Conservation (phyloP, 1,140 invertebrate species). For the Pemphigus obesinymphae region DNA sequence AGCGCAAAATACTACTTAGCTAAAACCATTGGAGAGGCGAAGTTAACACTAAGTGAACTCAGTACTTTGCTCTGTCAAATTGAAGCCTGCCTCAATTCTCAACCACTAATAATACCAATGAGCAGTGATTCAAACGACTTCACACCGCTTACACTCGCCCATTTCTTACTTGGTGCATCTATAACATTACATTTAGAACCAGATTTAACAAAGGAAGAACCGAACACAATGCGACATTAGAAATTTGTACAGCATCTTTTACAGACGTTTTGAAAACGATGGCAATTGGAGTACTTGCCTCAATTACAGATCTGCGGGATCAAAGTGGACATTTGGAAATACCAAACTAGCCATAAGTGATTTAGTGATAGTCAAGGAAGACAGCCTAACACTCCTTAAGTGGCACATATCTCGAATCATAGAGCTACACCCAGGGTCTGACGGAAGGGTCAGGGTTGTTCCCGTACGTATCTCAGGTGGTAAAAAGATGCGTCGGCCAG, state of each 20-base stretch:
- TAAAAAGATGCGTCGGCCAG: background rate
- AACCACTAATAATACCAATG: background rate
- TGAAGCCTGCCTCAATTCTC: constrained; percentile 8
- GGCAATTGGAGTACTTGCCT: constrained; percentile 47
- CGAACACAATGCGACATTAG: constrained; percentile 42
- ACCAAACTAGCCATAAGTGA: no score
- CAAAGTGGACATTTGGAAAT: no score
- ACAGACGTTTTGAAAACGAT: no score
- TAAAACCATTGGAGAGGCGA: background rate
- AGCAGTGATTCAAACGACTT: constrained; percentile 46
- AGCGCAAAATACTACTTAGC: no score
- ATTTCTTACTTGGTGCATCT: constrained; percentile 47
- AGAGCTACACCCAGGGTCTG: constrained; percentile 12
- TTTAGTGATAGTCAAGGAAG: no score
- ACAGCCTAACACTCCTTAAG: no score
- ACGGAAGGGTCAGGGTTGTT: constrained; percentile 28
- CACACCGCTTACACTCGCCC: constrained; percentile 46
- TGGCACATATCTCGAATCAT: constrained; percentile 46
- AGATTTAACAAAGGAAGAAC: constrained; percentile 2
- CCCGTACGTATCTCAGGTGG: constrained; percentile 29
- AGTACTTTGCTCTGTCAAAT: background rate
- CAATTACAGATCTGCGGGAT: constrained; percentile 47
- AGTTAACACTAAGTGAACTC: background rate
- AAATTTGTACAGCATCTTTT: no score
- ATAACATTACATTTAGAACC: constrained; percentile 33